Evolutionary conservation across 2,113 vertebrate genomes (phyloP).

Genomic region (Campylomormyrus tamandua): DNA sequence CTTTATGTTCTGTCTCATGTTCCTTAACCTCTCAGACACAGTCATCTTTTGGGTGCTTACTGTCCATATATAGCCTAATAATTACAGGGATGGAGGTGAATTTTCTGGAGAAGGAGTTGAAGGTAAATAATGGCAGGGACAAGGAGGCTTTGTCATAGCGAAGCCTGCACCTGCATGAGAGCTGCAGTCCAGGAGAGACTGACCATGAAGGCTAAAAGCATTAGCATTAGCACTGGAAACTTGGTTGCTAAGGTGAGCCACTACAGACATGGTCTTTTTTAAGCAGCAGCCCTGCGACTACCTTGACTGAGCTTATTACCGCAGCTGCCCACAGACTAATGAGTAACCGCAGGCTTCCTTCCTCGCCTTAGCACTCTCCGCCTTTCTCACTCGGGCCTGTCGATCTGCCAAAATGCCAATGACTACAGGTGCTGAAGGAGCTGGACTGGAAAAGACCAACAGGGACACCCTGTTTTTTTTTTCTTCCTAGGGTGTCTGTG

Average conservation of each 20-base stretch:
- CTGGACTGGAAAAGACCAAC: neutral
- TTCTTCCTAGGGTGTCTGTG: neutral
- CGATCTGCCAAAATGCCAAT: neutral
- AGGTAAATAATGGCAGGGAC: neutral
- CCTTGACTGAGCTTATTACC: neutral
- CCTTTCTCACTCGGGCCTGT: neutral
- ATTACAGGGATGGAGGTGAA: neutral
- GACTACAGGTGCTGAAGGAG: neutral
- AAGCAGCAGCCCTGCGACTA: neutral
- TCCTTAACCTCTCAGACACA: neutral
- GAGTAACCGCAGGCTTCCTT: neutral
- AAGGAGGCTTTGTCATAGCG: neutral
- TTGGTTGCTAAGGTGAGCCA: neutral
- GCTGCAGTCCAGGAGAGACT: neutral
- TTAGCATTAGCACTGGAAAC: neutral
- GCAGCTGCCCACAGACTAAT: neutral
- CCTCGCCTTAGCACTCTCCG: neutral
- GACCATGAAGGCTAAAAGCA: neutral
- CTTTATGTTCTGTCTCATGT: neutral
- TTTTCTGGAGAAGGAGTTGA: neutral
- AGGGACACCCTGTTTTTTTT: neutral
- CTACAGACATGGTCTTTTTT: neutral
- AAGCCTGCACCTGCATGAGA: neutral
- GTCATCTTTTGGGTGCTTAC: neutral
- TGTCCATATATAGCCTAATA: neutral